A percentile compares a stretch with the other conserved stretches of the same genome.
These are phyloP conservation scores for Caenorhabditis becei DNA, from an alignment of 2,888 invertebrate species.

Conservation along the genomic window DNA sequence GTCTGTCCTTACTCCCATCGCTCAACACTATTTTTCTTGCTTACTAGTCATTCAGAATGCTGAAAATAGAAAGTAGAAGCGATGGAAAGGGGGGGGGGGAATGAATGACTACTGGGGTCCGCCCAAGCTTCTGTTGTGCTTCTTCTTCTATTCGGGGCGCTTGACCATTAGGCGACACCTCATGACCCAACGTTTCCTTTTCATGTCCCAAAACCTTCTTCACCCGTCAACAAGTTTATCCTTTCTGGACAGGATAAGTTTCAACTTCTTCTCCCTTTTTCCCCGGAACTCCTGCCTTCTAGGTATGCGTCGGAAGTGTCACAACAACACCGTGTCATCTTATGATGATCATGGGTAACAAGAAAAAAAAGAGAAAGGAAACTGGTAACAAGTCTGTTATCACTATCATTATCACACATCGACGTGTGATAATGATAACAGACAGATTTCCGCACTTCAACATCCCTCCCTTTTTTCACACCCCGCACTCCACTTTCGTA, in stretches of 20 bases:
- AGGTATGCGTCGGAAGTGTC: too few relatives aligned
- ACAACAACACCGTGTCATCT: too few relatives aligned
- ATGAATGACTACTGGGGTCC: constrained; percentile 30
- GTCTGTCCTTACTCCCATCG: constrained; percentile 8
- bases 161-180: constrained; percentile 40
- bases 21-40: constrained; percentile 26
- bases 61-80: constrained; percentile 45
- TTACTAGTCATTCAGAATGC: constrained; percentile 46
- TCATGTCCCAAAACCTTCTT: constrained; percentile 15
- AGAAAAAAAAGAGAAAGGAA: too few relatives aligned
- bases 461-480: neutral
- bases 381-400: too few relatives aligned
- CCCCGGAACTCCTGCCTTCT: neutral
- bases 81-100: constrained; percentile 3
- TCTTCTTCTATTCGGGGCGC: constrained; percentile 7
- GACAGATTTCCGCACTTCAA: neutral
- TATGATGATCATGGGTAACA: too few relatives aligned
- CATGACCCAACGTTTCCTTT: constrained; percentile 29
- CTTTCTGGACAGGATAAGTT: constrained; percentile 13
- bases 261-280: neutral
- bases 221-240: constrained; percentile 15
- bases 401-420: too few relatives aligned
- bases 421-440: neutral
- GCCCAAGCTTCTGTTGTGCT: neutral
- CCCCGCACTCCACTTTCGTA: neutral